Base-by-base conservation (phyloP, 1,140 invertebrate genomes). In the Dendrolimus kikuchii region DNA sequence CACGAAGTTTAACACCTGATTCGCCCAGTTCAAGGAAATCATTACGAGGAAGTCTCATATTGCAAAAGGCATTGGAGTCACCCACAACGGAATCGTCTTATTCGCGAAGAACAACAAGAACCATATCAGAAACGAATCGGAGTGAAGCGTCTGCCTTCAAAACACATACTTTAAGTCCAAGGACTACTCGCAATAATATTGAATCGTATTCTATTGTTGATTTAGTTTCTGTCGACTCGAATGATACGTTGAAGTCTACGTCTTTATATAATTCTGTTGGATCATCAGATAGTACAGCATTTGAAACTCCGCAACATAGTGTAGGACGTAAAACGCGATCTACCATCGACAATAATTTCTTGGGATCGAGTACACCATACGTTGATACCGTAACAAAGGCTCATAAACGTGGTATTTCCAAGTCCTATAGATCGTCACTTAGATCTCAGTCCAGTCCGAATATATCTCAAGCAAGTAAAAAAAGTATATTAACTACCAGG, bases 131-230 rank as follows among this genome's bases (percentile, higher is more conserved):
- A 37, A 57, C 55, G 3, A 74, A 65, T 44, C 62, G 55, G 52
- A 51, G 52, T 23, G 42, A 56, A 5, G 46, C 62, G 4, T 66
- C 68, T 2, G 51, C 59, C 5, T 62, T 53, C 10, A 51, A 49
- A 42, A 68, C 63, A 5, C 59, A 53, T 10, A 69, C 60, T 2
- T 37, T 64, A 0, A 68, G 67, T 46, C 66, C 73, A 5, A 49
- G 51, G 6, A 55, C 68, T 1, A 55, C 45, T 6, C 41, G n/a
- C 10, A 51, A 40, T 1, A 61, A 72, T 7, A 40, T 76, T 5
- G 78, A 82, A 48, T 65, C 74, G 0, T 83, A 83, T 50, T 83
- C 81, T 0, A 68, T 83, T 4, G 80, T 85, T 3, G 80, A 85
- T 54, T 57, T 83, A 7, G 73, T 85, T 4, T 81, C 81, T 0